Percentiles rank a stretch among this genome's conserved stretches.
phyloP scores from a whole-genome alignment of 1,140 invertebrate species.

The Sinonovacula constricta region DNA sequence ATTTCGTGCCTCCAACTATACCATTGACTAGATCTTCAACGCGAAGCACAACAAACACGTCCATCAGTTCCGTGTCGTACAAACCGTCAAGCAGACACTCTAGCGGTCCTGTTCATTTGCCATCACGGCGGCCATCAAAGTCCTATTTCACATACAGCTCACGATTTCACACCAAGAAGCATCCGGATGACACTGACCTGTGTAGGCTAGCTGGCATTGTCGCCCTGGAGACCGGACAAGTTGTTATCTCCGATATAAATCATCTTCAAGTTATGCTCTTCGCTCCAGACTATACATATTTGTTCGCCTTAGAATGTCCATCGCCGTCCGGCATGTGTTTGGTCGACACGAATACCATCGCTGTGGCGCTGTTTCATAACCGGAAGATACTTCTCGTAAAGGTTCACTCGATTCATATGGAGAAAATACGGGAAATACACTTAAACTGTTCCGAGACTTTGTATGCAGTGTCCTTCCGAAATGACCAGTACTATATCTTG shows the following conservation, averaged over 20 bases:
- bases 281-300: constrained; percentile 21
- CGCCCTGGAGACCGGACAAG: constrained; percentile 27
- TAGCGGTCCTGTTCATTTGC: constrained; percentile 20
- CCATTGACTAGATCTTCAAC: too few species aligned
- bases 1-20: too few species aligned
- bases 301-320: constrained; percentile 37
- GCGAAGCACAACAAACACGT: constrained; percentile 6
- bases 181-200: constrained; percentile 29
- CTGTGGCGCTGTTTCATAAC: constrained; percentile 33
- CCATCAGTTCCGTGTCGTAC: constrained; percentile 17
- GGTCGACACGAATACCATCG: constrained; percentile 8
- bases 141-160: constrained; percentile 31
- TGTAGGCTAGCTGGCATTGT: constrained; percentile 22
- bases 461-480: constrained; percentile 7
- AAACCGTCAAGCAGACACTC: constrained; percentile 21
- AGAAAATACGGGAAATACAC: constrained; percentile 8
- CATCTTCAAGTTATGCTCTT: constrained; percentile 41
- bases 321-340: constrained; percentile 22
- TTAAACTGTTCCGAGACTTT: constrained; percentile 17
- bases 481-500: constrained; percentile 13
- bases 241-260: constrained; percentile 34
- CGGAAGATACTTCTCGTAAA: constrained; percentile 34
- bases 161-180: constrained; percentile 38
- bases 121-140: not conserved
- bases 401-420: constrained; percentile 25